phyloP scores from a whole-genome alignment of 2,113 vertebrate species.

The Pelvicachromis taeniatus region DNA sequence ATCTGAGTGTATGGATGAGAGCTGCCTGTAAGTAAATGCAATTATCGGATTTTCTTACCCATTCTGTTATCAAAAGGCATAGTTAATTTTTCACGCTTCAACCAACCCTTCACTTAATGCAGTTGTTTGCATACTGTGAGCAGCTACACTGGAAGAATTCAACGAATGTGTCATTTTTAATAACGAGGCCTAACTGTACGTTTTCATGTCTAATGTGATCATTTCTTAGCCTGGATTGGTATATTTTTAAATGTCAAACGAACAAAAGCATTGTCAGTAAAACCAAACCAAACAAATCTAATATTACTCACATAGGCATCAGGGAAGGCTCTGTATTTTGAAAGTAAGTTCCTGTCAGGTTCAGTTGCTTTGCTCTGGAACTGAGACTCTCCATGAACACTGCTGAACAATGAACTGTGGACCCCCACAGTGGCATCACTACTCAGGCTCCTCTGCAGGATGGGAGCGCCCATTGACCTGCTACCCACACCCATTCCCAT shows the following conservation, averaged over 20 bases:
- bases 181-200: not conserved
- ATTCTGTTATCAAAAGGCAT: not conserved
- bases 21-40: not conserved
- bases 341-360: constrained; percentile 13
- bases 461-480: not conserved
- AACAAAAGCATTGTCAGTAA: not conserved
- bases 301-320: constrained; percentile 79
- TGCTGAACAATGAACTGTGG: constrained; percentile 32
- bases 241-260: not conserved
- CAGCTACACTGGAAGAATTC: not conserved
- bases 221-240: not conserved
- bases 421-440: not conserved
- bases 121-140: not conserved
- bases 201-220: not conserved
- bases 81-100: not conserved
- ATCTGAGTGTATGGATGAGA: not conserved
- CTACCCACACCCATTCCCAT: not conserved
- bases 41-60: not conserved
- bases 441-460: constrained; percentile 63
- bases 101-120: not conserved
- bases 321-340: constrained; percentile 58
- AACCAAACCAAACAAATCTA: not conserved
- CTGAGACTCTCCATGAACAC: not conserved
- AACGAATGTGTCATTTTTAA: not conserved
- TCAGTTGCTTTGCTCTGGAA: constrained; percentile 36